Evolutionary conservation across 2,113 vertebrate species (phyloP), one percentile per base, ranked within the genome.

Genomic region (Cochlearius cochlearius): DNA sequence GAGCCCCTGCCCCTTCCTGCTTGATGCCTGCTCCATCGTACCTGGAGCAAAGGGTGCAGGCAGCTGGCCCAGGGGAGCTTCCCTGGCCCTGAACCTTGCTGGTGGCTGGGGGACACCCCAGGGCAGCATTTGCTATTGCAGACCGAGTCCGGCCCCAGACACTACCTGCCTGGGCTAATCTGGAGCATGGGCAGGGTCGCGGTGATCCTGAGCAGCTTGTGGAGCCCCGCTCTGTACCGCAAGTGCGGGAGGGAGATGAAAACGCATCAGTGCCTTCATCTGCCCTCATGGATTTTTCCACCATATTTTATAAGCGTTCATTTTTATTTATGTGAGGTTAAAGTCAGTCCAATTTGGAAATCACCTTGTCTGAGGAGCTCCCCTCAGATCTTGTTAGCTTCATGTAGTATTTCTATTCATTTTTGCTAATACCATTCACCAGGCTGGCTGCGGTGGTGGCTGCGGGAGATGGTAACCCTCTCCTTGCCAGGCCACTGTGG

Each of bases 291-390:
- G 91, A 92, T 97, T 97, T 97, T 91, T 93, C 93, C 88, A 91
- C 94, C 80, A 29, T 97, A 67, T 95, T 96, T 95, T 95, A 74
- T 90, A 95, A 96, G 50, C 4, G 3, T 95, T 96, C 95, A 90
- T 88, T 96, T 96, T 97, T 94, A 94, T 97, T 94, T 96, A 94
- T 95, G 92, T 95, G 92, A 90, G 91, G 91, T 94, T 97, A 93
- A 97, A 97, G 96, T 97, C 96, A 96, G 88, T 91, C 92, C 91
- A 69, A 86, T 97, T 97, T 97, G 96, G 91, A 96, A 97, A 97
- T 97, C 95, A 93, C 87, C 96, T 97, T 91, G 88, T 96, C 95
- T 96, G 72, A 94, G 90, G 60, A 83, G 78, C 90, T 94, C 68
- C 93, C 75, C 88, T 96, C 93, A 93, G 86, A 96, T 97, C 93